Evolutionary conservation across 2,888 invertebrate genomes (phyloP).

Genomic region (Thymelicus lineola): DNA sequence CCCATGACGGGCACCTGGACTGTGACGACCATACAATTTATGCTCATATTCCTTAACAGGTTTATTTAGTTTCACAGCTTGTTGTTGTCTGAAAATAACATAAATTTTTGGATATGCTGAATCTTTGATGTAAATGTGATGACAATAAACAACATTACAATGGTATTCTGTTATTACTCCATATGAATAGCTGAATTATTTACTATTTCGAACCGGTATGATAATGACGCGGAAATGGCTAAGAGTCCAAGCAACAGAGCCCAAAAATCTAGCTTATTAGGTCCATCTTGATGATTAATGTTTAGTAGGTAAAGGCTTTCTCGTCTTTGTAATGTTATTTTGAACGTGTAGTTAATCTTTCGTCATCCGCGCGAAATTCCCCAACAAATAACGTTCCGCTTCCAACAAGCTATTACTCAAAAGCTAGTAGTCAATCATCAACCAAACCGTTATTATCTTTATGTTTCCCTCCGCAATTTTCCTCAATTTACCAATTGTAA

Average conservation of each 20-base stretch:
- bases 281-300: too few species aligned
- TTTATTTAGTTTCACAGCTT: not conserved
- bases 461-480: slow-evolving; percentile 53
- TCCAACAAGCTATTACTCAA: slow-evolving; percentile 29
- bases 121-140: too few species aligned
- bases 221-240: too few species aligned
- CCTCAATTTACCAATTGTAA: slow-evolving; percentile 53
- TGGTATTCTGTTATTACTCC: too few species aligned
- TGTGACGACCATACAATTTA: slow-evolving; percentile 49
- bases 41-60: slow-evolving; percentile 31
- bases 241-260: too few species aligned
- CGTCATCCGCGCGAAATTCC: slow-evolving; percentile 17
- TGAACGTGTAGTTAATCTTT: slow-evolving; percentile 5
- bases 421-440: slow-evolving; percentile 16
- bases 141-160: too few species aligned
- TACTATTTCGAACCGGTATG: too few species aligned
- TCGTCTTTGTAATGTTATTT: not conserved
- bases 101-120: too few species aligned
- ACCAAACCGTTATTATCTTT: slow-evolving; percentile 39
- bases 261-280: too few species aligned
- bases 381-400: slow-evolving; percentile 9
- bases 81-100: not conserved
- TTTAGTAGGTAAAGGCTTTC: too few species aligned
- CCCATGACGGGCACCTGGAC: slow-evolving; percentile 77
- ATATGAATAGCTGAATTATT: too few species aligned